phyloP scores from a whole-genome alignment of 2,888 invertebrate species.

The Drosophila kuntzei region DNA sequence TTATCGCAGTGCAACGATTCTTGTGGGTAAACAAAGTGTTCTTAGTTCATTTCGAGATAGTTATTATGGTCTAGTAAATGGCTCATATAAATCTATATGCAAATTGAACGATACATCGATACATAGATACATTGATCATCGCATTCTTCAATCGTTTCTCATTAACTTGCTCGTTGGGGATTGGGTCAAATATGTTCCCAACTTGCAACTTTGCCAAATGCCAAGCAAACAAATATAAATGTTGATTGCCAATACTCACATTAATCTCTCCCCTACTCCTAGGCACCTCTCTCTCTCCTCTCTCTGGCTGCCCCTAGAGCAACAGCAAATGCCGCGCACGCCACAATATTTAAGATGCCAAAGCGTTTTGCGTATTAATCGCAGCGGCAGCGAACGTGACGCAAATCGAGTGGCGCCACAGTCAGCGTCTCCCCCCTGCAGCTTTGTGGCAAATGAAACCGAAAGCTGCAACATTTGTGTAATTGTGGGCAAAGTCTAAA shows the following conservation, averaged over 20 bases:
- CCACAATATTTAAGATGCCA: conserved; percentile 81
- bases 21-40: conserved; percentile 20
- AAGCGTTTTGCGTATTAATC: conserved; percentile 82
- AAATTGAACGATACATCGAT: conserved; percentile 17
- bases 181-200: conserved; percentile 19
- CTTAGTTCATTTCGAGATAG: conserved; percentile 14
- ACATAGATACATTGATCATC: conserved; percentile 28
- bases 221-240: conserved; percentile 72
- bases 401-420: conserved; percentile 72
- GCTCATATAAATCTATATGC: conserved; percentile 18
- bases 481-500: conserved; percentile 51
- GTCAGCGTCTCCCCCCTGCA: conserved; percentile 23
- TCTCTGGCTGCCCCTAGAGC: conserved; percentile 5
- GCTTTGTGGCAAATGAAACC: conserved; percentile 46
- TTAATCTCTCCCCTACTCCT: conserved; percentile 57
- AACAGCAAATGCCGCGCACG: conserved; percentile 72
- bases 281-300: conserved; percentile 3
- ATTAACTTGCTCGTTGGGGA: conserved; percentile 8
- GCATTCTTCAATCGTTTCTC: conserved; percentile 14
- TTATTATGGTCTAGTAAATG: conserved; percentile 15
- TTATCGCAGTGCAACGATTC: conserved; percentile 17
- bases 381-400: conserved; percentile 67
- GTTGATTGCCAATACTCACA: conserved; percentile 76
- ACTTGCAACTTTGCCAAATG: conserved; percentile 50
- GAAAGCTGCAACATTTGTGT: conserved; percentile 59